phyloP scores from a whole-genome alignment of 2,797 vertebrate genomes.

The Xenentodon cancila region DNA sequence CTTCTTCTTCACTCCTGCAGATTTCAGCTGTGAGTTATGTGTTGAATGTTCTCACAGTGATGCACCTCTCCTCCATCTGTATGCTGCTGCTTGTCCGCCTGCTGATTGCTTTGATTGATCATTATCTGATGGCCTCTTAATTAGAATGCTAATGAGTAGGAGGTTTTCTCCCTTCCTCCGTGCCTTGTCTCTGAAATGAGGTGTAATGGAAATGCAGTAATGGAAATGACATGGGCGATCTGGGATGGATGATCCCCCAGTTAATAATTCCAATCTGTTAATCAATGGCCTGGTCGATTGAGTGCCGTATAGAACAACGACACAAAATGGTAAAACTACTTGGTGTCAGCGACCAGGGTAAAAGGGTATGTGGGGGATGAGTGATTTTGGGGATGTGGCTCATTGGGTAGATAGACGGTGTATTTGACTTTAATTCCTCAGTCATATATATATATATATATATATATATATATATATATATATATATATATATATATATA shows the following conservation, averaged over 20 bases:
- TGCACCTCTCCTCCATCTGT: slow-evolving; percentile 43
- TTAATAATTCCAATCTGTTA: slow-evolving; percentile 88
- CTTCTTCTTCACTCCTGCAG: neutral
- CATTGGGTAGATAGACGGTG: slow-evolving; percentile 25
- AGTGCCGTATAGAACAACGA: slow-evolving; percentile 33
- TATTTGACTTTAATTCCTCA: slow-evolving; percentile 1
- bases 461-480: neutral
- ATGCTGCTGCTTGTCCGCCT: slow-evolving; percentile 54
- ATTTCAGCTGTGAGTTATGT: slow-evolving; percentile 10
- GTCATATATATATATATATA: neutral
- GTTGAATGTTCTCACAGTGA: slow-evolving; percentile 8
- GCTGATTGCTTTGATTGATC: slow-evolving; percentile 77
- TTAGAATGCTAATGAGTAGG: slow-evolving; percentile 84
- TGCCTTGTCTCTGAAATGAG: slow-evolving; percentile 66
- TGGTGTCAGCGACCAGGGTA: slow-evolving; percentile 65
- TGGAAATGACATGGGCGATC: slow-evolving; percentile 76
- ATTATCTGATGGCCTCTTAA: slow-evolving; percentile 84
- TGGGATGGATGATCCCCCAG: slow-evolving; percentile 84
- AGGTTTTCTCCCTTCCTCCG: slow-evolving; percentile 48
- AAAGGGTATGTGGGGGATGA: slow-evolving; percentile 61
- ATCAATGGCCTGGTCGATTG: slow-evolving; percentile 81
- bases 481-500: neutral
- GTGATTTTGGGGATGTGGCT: slow-evolving; percentile 23
- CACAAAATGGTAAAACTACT: slow-evolving; percentile 40
- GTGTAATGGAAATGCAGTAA: slow-evolving; percentile 77